Evolutionary conservation across 2,797 vertebrate genomes (phyloP).

Genomic region (Rhincodon typus): DNA sequence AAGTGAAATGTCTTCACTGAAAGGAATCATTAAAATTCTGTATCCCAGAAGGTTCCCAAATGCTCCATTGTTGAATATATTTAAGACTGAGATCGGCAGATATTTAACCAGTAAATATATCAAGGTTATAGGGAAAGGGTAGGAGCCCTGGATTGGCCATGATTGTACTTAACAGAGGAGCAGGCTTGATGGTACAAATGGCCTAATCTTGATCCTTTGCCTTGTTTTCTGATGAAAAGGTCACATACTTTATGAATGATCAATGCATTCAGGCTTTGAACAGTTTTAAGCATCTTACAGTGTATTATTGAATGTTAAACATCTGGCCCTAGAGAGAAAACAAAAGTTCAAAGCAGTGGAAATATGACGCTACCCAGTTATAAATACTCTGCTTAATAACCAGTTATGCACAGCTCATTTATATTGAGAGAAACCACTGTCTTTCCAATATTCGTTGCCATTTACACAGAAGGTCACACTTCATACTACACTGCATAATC

Average conservation of each 20-base stretch:
- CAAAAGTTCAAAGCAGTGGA: neutral
- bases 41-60: no score
- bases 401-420: neutral
- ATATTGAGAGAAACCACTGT: neutral
- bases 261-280: neutral
- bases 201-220: no score
- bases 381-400: neutral
- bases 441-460: neutral
- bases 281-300: neutral
- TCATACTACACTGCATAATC: neutral
- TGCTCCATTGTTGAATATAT: no score
- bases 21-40: no score
- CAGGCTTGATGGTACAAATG: no score
- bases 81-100: no score
- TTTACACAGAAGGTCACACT: neutral
- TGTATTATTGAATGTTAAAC: neutral
- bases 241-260: neutral
- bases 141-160: no score
- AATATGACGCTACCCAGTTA: neutral
- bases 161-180: no score
- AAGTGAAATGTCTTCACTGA: no score
- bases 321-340: neutral
- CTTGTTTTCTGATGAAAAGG: neutral
- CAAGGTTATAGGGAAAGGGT: no score
- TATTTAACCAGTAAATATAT: no score